A percentile compares a stretch with the other conserved stretches of the same genome.
Evolutionary conservation across 2,113 vertebrate genomes (phyloP).

Genomic region (Cranoglanis bouderius): DNA sequence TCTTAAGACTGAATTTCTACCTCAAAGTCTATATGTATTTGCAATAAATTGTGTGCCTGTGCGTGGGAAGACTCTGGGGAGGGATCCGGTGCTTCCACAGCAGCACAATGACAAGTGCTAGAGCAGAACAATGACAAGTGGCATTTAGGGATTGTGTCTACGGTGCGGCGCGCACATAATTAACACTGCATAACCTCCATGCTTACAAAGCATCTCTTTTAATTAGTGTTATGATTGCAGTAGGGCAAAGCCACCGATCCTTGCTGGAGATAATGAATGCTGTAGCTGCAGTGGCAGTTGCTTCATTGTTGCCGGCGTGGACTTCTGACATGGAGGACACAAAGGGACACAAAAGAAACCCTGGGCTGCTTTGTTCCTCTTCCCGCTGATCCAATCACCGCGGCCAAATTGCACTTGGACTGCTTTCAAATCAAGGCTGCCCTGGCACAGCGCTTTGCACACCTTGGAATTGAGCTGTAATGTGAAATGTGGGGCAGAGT

Average conservation of each 20-base stretch:
- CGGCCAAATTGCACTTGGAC: conserved; percentile 68
- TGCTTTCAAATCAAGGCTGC: conserved; percentile 56
- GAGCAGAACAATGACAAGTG: conserved; percentile 60
- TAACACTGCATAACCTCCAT: conserved; percentile 72
- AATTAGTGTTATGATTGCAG: conserved; percentile 76
- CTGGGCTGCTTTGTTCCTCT: conserved; percentile 68
- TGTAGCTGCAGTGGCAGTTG: conserved; percentile 58
- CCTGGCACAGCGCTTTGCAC: conserved; percentile 11
- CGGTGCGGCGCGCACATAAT: conserved; percentile 61
- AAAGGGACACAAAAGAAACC: conserved; percentile 69
- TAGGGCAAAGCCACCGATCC: conserved; percentile 68
- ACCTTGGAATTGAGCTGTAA: conserved; percentile 54
- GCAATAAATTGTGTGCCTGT: background rate
- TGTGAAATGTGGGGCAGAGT: conserved; percentile 52
- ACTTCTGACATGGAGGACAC: conserved; percentile 72
- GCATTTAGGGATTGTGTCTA: conserved; percentile 65
- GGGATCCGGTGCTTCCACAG: background rate
- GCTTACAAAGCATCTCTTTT: conserved; percentile 77
- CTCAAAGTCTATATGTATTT: background rate
- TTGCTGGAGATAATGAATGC: conserved; percentile 68
- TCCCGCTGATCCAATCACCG: conserved; percentile 68
- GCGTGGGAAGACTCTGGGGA: background rate
- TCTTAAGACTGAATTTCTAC: background rate
- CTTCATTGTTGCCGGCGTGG: conserved; percentile 66
- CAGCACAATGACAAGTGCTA: conserved; percentile 44